These are phyloP conservation scores for Tiphia femorata DNA, from an alignment of 2,888 invertebrate genomes.

Conservation along the genomic window DNA sequence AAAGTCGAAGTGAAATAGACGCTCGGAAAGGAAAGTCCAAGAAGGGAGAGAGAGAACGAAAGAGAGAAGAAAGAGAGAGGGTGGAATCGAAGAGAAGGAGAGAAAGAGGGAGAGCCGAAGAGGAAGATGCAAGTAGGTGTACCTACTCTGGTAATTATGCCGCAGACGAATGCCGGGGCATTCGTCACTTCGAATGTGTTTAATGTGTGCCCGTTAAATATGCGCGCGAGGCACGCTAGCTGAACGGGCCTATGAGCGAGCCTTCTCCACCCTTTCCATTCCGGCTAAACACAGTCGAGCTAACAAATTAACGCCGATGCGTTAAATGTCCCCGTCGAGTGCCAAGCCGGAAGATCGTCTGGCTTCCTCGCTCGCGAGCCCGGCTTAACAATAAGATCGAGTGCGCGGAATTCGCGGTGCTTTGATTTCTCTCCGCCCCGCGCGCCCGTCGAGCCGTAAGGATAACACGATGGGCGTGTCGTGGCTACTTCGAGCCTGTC, in stretches of 20 bases:
- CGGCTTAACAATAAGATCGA: too few relatives aligned
- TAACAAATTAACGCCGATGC: constrained; percentile 58
- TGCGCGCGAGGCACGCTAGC: constrained; percentile 49
- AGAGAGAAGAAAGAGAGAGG: neutral
- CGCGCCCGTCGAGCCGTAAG: too few relatives aligned
- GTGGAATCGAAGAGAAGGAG: constrained; percentile 1
- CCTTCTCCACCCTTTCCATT: too few relatives aligned
- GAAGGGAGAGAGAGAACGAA: neutral
- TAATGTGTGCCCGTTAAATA: constrained; percentile 53
- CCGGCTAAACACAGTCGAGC: constrained; percentile 48
- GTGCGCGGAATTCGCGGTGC: neutral
- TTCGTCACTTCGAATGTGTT: constrained; percentile 54
- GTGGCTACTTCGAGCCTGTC: too few relatives aligned
- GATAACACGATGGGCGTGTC: too few relatives aligned
- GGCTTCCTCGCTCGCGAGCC: constrained; percentile 7
- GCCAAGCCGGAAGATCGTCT: constrained; percentile 40
- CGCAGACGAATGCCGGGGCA: constrained; percentile 48
- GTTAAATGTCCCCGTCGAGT: constrained; percentile 45
- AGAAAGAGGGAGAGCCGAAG: constrained; percentile 23
- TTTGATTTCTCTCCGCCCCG: constrained; percentile 6
- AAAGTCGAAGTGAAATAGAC: neutral
- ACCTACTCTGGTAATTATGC: constrained; percentile 52
- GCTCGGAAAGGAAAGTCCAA: neutral
- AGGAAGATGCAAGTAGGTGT: too few relatives aligned
- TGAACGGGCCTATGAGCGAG: too few relatives aligned